A percentile compares a stretch with the other conserved stretches of the same genome.
phyloP scores from a whole-genome alignment of 1,140 invertebrate species.

The Spodoptera litura region DNA sequence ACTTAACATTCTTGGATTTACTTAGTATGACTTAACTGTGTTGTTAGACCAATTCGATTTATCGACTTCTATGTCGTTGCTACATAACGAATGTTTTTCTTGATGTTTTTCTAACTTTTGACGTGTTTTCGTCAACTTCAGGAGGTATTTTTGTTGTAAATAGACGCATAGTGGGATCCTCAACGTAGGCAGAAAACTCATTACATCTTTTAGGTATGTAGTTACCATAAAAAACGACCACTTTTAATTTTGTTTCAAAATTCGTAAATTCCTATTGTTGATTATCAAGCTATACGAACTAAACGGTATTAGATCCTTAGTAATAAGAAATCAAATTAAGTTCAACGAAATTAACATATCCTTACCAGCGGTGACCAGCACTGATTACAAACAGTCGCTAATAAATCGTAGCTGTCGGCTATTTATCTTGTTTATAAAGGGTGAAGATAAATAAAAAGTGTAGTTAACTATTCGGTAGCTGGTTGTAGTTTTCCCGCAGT shows the following conservation, averaged over 20 bases:
- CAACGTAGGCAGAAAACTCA: too few relatives aligned
- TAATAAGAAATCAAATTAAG: too few relatives aligned
- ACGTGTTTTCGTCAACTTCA: conserved; percentile 21
- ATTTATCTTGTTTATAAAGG: conserved; percentile 52
- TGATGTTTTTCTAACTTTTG: conserved; percentile 23
- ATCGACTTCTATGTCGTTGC: conserved; percentile 39
- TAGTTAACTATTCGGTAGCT: conserved; percentile 56
- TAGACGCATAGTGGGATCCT: neutral
- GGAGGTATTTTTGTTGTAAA: conserved; percentile 10
- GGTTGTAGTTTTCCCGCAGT: conserved; percentile 78
- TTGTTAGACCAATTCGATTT: conserved; percentile 38
- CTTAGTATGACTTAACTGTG: conserved; percentile 41
- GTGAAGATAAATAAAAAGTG: conserved; percentile 60
- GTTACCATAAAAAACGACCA: too few relatives aligned
- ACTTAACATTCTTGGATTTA: conserved; percentile 47
- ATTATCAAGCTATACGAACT: too few relatives aligned
- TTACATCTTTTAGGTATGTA: too few relatives aligned
- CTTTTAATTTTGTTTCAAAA: too few relatives aligned
- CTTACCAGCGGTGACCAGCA: neutral
- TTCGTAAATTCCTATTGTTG: too few relatives aligned
- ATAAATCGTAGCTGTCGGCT: conserved; percentile 8
- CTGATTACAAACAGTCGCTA: neutral
- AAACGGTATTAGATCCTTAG: too few relatives aligned
- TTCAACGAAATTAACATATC: too few relatives aligned
- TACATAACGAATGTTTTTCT: conserved; percentile 32